Base-by-base conservation (phyloP, 2,113 vertebrate species). In the Anarhynchus alexandrinus region DNA sequence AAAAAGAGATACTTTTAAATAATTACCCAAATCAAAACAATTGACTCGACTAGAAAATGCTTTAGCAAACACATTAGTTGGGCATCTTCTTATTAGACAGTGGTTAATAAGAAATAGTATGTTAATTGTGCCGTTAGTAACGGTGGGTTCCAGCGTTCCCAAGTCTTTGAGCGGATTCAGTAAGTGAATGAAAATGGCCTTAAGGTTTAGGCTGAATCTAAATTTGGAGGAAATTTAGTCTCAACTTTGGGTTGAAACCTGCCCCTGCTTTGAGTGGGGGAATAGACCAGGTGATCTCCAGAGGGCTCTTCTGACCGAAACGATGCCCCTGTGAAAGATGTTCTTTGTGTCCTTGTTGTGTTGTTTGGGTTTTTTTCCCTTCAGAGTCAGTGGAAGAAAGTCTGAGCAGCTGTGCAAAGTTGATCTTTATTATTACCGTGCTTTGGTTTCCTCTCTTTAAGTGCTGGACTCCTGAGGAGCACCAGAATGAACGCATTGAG, bases 11-110 rank as follows among this genome's bases (percentile, higher is more conserved):
- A 40, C 30, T 91, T 81, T 47, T 34, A 89, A 96, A 73, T 90
- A 88, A 95, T 96, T 93, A 30, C 27, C 34, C 54, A 55, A 82
- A 80, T 78, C 65, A 52, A 82, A 96, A 81, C 67, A 90, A 86
- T 65, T 79, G 81, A 62, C 65, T 94, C 45, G 49, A 14, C 26
- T 59, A 62, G 85, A 54, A 92, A 76, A 66, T 55, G 29, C 55
- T 96, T 76, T 45, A 79, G 90, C 77, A 78, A 90, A 76, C 55
- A 22, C 55, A 23, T 93, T 88, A 71, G 58, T 93, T n/a, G 55
- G 92, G 42, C 38, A 43, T 80, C 80, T 82, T 78, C 45, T 92
- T 74, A 58, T 78, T 70, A 86, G 91, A 13, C 22, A 70, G 72
- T 59, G 58, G 51, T 91, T 92, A 88, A 76, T 52, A 59, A 43